phyloP scores from a whole-genome alignment of 2,113 vertebrate genomes.

The Spheniscus mendiculus region DNA sequence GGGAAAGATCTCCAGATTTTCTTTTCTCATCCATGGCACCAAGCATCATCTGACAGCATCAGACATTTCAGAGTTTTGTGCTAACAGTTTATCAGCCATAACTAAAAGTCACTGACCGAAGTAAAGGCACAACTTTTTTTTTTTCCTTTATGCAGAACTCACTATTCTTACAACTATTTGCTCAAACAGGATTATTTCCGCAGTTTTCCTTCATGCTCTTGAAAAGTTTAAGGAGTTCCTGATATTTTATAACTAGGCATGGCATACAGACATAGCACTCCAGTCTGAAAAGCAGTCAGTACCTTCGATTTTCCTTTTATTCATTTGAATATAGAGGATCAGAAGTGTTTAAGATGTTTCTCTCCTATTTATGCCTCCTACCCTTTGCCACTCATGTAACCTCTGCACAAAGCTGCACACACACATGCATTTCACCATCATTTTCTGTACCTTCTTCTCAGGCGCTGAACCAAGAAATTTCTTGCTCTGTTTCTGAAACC shows the following conservation, averaged over 20 bases:
- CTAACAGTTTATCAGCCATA: neutral
- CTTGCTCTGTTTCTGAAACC: neutral
- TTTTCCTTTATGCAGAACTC: neutral
- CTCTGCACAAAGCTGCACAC: neutral
- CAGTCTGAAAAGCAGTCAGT: neutral
- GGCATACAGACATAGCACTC: neutral
- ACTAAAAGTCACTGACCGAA: neutral
- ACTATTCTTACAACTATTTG: neutral
- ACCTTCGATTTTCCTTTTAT: neutral
- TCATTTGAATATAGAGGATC: neutral
- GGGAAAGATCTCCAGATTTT: neutral
- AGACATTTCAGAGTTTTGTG: neutral
- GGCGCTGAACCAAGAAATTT: neutral
- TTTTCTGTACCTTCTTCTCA: neutral
- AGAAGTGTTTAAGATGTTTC: neutral
- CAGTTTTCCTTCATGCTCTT: neutral
- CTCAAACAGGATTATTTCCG: neutral
- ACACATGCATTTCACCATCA: neutral
- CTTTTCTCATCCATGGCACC: neutral
- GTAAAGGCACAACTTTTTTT: neutral
- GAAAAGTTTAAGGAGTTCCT: neutral
- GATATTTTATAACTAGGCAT: neutral
- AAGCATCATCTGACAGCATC: neutral
- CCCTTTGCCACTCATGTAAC: neutral
- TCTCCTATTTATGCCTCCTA: neutral